These are phyloP conservation scores for Aradophagus sp. DNA, from an alignment of 1,140 invertebrate species.

Conservation along the genomic window DNA sequence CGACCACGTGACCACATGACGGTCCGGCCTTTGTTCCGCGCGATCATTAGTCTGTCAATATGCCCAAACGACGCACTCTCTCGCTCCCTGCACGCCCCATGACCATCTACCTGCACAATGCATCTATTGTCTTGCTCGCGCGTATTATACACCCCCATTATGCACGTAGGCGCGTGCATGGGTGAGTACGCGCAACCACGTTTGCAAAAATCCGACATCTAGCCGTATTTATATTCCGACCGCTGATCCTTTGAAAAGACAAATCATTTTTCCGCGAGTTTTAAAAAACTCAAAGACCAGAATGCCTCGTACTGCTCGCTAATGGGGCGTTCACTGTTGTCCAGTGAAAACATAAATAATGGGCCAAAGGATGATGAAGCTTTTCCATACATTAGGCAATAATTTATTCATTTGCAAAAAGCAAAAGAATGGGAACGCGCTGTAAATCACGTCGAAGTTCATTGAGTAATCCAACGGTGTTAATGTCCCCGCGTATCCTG, in stretches of 20 bases:
- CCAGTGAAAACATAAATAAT: slow-evolving; percentile 13
- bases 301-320: too few species aligned
- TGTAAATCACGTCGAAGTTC: slow-evolving; percentile 71
- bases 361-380: background rate
- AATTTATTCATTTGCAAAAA: slow-evolving; percentile 47
- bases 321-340: slow-evolving; percentile 9
- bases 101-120: slow-evolving; percentile 72
- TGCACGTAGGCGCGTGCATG: slow-evolving; percentile 63
- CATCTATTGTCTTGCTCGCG: slow-evolving; percentile 71
- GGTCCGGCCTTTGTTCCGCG: slow-evolving; percentile 72
- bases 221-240: slow-evolving; percentile 22
- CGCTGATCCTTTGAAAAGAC: slow-evolving; percentile 25
- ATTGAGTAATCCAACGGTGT: slow-evolving; percentile 72
- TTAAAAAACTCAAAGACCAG: too few species aligned
- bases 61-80: slow-evolving; percentile 70
- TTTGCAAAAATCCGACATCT: slow-evolving; percentile 24
- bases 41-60: slow-evolving; percentile 76
- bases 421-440: slow-evolving; percentile 25
- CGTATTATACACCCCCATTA: slow-evolving; percentile 72
- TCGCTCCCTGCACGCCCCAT: slow-evolving; percentile 34
- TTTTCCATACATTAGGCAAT: slow-evolving; percentile 4
- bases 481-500: slow-evolving; percentile 68
- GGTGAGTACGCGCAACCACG: slow-evolving; percentile 33
- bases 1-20: slow-evolving; percentile 72
- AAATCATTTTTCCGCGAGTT: slow-evolving; percentile 37